Evolutionary conservation across 2,888 invertebrate genomes (phyloP).

Genomic region (Idaea aversata): DNA sequence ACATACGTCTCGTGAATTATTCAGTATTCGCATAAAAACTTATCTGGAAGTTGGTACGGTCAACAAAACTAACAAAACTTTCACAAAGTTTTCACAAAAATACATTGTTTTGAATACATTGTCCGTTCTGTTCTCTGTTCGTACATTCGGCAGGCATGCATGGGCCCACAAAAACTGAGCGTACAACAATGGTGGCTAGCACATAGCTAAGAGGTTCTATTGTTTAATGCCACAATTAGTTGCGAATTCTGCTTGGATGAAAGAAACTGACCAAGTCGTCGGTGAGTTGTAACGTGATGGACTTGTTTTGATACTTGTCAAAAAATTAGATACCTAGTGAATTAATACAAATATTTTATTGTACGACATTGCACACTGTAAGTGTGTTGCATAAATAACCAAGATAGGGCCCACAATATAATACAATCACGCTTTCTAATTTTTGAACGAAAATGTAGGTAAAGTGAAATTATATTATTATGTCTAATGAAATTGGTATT

Average conservation of each 20-base stretch:
- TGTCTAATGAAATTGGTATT: too few species aligned
- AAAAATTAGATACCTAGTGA: too few species aligned
- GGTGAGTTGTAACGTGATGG: conserved; percentile 25
- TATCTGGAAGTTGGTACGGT: neutral
- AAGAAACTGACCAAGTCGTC: conserved; percentile 77
- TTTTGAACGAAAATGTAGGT: too few species aligned
- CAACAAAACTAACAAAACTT: conserved; percentile 2
- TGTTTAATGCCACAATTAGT: conserved; percentile 78
- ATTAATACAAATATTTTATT: too few species aligned
- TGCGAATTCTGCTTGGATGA: conserved; percentile 66
- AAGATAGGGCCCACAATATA: too few species aligned
- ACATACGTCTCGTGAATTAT: neutral
- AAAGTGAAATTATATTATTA: too few species aligned
- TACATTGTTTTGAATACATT: conserved; percentile 22
- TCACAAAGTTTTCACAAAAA: conserved; percentile 12
- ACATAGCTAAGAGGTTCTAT: conserved; percentile 69
- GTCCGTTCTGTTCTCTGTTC: conserved; percentile 7
- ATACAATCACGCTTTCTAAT: too few species aligned
- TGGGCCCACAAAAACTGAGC: conserved; percentile 13
- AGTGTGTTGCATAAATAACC: too few species aligned
- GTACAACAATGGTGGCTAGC: neutral
- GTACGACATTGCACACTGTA: too few species aligned
- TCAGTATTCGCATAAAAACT: neutral
- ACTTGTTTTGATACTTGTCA: conserved; percentile 45
- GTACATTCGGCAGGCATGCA: conserved; percentile 9